A percentile compares a stretch with the other conserved stretches of the same genome.
Evolutionary conservation across 2,888 invertebrate genomes (phyloP).

Genomic region (Eremobia ochroleuca): DNA sequence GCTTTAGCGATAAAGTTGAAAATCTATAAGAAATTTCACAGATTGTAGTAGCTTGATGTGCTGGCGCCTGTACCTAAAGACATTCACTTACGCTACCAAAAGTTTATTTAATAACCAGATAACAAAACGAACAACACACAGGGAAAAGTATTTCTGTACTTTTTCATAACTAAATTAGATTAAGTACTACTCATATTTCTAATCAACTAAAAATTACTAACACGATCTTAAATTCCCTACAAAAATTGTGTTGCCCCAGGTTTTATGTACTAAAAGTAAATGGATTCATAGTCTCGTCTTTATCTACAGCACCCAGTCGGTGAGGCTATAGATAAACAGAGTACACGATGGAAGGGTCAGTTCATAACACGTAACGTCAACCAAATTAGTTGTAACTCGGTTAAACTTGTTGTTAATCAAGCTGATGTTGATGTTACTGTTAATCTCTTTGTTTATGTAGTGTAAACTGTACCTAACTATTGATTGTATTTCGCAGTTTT

Average conservation of each 20-base stretch:
- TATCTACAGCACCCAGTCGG: conserved; percentile 47
- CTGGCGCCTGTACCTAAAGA: not conserved
- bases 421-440: conserved; percentile 63
- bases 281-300: conserved; percentile 41
- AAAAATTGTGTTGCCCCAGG: conserved; percentile 17
- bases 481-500: not conserved
- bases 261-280: conserved; percentile 43
- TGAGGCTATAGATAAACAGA: conserved; percentile 56
- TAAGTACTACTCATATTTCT: not conserved
- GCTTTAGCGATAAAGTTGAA: too few species aligned
- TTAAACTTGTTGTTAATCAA: conserved; percentile 78
- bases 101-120: not conserved
- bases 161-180: too few species aligned
- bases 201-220: conserved; percentile 17
- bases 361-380: conserved; percentile 73
- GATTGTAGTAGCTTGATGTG: too few species aligned
- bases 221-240: not conserved
- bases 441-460: conserved; percentile 26
- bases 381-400: conserved; percentile 74
- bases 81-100: not conserved
- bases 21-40: too few species aligned
- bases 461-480: not conserved
- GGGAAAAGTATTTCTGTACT: too few species aligned
- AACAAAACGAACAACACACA: not conserved
- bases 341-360: conserved; percentile 61